These are phyloP conservation scores for Bufotes viridis DNA, from an alignment of 2,797 vertebrate species.

Conservation along the genomic window DNA sequence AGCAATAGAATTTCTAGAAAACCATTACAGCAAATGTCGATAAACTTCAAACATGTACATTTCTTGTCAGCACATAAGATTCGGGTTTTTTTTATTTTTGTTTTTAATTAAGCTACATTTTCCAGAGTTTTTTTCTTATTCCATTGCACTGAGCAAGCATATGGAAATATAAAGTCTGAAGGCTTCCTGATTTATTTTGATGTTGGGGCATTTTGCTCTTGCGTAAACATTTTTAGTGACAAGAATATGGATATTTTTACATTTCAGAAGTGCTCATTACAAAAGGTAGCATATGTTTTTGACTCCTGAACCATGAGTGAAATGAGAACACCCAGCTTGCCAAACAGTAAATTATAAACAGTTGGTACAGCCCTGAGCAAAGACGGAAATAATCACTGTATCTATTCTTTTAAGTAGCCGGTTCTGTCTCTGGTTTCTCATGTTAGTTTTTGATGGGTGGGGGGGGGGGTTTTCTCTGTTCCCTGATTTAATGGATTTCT, in stretches of 20 bases:
- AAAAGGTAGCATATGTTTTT: conserved; percentile 77
- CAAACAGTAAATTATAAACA: conserved; percentile 77
- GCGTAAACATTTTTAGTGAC: conserved; percentile 76
- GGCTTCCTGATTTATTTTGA: conserved; percentile 77
- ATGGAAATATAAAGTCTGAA: conserved; percentile 76
- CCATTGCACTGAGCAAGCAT: conserved; percentile 75
- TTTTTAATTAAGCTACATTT: conserved; percentile 76
- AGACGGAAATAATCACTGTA: conserved; percentile 75
- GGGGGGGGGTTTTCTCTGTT: conserved; percentile 59
- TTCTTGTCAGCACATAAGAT: conserved; percentile 43
- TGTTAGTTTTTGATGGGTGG: conserved; percentile 66
- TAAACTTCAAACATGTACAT: conserved; percentile 49
- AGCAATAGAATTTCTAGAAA: conserved; percentile 6
- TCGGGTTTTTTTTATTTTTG: conserved; percentile 44
- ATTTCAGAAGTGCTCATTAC: conserved; percentile 75
- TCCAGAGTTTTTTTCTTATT: conserved; percentile 67
- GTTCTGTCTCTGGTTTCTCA: conserved; percentile 71
- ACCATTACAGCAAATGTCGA: conserved; percentile 41
- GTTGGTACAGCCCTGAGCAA: conserved; percentile 74
- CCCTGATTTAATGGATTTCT: conserved; percentile 72
- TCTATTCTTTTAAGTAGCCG: conserved; percentile 73
- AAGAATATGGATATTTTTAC: conserved; percentile 76
- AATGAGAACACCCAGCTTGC: conserved; percentile 75
- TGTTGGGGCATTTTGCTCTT: conserved; percentile 75
- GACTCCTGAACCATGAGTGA: conserved; percentile 75